These are phyloP conservation scores for Myiagra hebetior DNA, from an alignment of 2,113 vertebrate genomes.

Conservation along the genomic window DNA sequence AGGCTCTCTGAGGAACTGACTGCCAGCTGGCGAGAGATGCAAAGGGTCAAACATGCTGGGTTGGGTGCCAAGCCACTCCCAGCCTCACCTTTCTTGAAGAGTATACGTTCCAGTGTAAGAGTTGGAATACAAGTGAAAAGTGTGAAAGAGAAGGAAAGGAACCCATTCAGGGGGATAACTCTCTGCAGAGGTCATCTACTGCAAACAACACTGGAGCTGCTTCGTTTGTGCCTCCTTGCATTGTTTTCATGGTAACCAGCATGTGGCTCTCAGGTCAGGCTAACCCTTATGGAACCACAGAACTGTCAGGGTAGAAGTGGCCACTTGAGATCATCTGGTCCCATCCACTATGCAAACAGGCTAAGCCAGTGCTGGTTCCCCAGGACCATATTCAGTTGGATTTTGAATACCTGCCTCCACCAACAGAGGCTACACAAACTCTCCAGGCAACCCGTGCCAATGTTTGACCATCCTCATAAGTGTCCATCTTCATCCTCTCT, in stretches of 20 bases:
- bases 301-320: neutral
- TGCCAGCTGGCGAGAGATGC: fast-evolving
- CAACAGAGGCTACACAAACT: neutral
- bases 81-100: neutral
- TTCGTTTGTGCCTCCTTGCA: neutral
- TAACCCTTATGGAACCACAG: neutral
- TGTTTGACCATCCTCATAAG: neutral
- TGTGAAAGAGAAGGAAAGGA: neutral
- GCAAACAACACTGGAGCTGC: neutral
- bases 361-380: neutral
- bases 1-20: neutral
- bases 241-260: neutral
- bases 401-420: neutral
- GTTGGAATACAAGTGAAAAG: neutral
- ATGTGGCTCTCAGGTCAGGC: neutral
- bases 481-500: neutral
- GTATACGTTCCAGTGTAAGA: neutral
- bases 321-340: neutral
- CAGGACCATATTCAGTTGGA: neutral
- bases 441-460: neutral
- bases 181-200: neutral
- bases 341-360: neutral
- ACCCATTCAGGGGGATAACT: neutral
- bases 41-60: neutral
- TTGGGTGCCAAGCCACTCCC: neutral